A percentile compares a stretch with the other conserved stretches of the same genome.
Evolutionary conservation across 2,888 invertebrate genomes (phyloP).

Genomic region (Lepidocyrtinus sp.): DNA sequence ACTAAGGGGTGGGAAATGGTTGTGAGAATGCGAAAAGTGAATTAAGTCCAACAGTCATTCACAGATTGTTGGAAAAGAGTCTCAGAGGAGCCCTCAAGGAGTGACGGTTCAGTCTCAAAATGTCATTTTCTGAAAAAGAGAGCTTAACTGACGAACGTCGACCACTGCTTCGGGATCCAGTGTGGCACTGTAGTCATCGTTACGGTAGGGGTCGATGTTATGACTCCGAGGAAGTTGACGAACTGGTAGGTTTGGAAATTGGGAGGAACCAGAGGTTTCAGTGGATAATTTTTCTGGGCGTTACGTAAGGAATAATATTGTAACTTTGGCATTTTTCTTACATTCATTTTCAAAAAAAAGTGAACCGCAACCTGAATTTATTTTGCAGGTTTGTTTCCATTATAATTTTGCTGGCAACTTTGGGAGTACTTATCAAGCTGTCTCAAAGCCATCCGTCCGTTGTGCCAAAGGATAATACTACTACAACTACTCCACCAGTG

Average conservation of each 20-base stretch:
- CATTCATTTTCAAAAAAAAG: not conserved
- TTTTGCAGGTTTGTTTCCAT: conserved; percentile 31
- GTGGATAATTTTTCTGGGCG: conserved; percentile 45
- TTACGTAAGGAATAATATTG: conserved; percentile 37
- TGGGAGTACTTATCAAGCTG: conserved; percentile 31
- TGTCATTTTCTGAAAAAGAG: conserved; percentile 29
- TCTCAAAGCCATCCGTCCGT: conserved; percentile 21
- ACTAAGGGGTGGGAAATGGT: too few relatives aligned
- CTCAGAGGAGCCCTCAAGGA: too few relatives aligned
- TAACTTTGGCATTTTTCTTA: not conserved
- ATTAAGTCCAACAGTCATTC: too few relatives aligned
- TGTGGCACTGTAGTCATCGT: conserved; percentile 21
- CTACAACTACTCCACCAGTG: too few relatives aligned
- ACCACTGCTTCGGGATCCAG: conserved; percentile 46
- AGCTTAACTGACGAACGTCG: conserved; percentile 27
- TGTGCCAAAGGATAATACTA: too few relatives aligned
- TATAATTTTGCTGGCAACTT: conserved; percentile 27
- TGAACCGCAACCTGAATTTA: not conserved
- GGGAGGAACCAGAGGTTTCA: conserved; percentile 36
- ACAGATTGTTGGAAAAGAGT: too few relatives aligned
- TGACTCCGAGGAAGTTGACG: conserved; percentile 3
- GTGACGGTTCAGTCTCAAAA: too few relatives aligned
- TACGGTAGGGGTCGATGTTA: not conserved
- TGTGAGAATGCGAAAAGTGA: too few relatives aligned
- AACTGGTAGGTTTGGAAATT: conserved; percentile 19